Evolutionary conservation across 2,113 vertebrate species (phyloP).

Genomic region (Phycodurus eques): DNA sequence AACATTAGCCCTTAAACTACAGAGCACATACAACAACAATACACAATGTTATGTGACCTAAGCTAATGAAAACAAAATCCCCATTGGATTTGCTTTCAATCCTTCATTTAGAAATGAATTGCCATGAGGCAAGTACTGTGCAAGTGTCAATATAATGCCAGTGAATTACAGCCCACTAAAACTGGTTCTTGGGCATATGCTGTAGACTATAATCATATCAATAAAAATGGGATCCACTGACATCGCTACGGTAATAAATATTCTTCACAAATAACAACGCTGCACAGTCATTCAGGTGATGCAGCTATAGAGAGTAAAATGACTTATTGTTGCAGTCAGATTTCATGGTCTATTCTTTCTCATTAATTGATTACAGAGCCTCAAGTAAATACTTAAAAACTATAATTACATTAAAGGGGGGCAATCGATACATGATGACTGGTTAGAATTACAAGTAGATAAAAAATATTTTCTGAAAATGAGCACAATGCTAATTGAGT

Average conservation of each 20-base stretch:
- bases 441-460: too few relatives aligned
- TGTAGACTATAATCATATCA: conserved; percentile 19
- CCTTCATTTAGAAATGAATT: conserved; percentile 37
- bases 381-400: not conserved
- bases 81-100: conserved; percentile 60
- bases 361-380: not conserved
- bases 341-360: conserved; percentile 20
- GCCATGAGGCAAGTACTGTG: conserved; percentile 12
- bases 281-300: too few relatives aligned
- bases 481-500: not conserved
- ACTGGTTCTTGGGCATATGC: conserved; percentile 11
- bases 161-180: conserved; percentile 10
- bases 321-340: not conserved
- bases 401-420: not conserved
- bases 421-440: not conserved
- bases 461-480: not conserved
- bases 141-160: conserved; percentile 13
- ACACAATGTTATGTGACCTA: conserved; percentile 14
- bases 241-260: conserved; percentile 10
- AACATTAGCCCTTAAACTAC: conserved; percentile 24
- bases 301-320: too few relatives aligned
- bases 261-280: too few relatives aligned
- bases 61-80: conserved; percentile 59
- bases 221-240: conserved; percentile 33
- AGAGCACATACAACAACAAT: conserved; percentile 13